These are phyloP conservation scores for Brachionus rotundiformis DNA, from an alignment of 1,140 invertebrate genomes.

Conservation along the genomic window DNA sequence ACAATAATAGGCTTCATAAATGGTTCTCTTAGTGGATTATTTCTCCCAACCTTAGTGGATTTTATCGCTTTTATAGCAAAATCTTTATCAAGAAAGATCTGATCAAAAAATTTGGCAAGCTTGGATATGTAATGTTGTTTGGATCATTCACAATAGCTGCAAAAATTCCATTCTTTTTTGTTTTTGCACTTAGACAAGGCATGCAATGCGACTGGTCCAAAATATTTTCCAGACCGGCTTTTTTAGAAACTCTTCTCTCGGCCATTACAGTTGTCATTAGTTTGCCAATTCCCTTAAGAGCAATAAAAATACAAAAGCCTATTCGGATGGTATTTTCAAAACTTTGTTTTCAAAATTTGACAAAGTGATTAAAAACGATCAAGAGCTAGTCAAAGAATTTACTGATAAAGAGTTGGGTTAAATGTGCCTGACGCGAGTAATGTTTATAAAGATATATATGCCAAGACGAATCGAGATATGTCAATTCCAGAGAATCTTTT, in stretches of 20 bases:
- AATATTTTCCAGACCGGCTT: background rate
- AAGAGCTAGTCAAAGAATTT: constrained; percentile 3
- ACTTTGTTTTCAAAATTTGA: background rate
- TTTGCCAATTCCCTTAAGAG: background rate
- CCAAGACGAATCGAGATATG: background rate
- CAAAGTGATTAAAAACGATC: constrained; percentile 3
- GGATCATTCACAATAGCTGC: background rate
- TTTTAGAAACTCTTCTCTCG: constrained; percentile 21
- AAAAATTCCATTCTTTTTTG: background rate
- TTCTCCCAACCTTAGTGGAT: background rate
- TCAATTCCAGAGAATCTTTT: constrained; percentile 7
- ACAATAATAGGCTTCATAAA: background rate
- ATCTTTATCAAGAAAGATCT: background rate
- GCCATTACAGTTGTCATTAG: background rate
- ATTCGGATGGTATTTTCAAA: background rate
- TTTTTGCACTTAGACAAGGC: background rate
- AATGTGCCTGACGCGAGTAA: constrained; percentile 3
- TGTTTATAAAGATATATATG: background rate
- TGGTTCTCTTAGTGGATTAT: constrained; percentile 2
- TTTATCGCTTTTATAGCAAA: background rate
- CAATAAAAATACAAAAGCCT: background rate
- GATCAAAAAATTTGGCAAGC: background rate
- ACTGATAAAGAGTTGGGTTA: background rate
- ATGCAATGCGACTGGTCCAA: background rate
- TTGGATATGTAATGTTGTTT: background rate